Evolutionary conservation across 2,888 invertebrate genomes (phyloP), one percentile per base, ranked within the genome.

Genomic region (Arrhopalites spinosus): DNA sequence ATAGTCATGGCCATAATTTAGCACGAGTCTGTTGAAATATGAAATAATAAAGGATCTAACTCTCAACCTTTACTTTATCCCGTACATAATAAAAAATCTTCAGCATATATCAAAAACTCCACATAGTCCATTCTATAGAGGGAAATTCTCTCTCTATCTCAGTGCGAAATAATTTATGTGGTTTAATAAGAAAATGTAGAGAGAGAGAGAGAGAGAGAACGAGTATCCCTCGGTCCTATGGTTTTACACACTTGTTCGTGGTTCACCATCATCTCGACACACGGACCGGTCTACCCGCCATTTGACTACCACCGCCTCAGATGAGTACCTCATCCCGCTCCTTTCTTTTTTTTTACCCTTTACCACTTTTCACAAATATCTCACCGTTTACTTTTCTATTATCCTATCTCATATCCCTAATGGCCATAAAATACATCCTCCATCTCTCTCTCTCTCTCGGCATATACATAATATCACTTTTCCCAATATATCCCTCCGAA

Each of bases 131-230:
- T 23, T n/a, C 23, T n/a, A 53, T 36, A 7, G 36, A 36, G 36
- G 36, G 36, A 11, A 36, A 36, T 3, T 36, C 3, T 3, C 36
- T 36, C 36, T 36, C 11, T 36, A n/a, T 36, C 36, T 20, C 23
- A 17, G 20, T 53, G 53, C 53, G 20, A 53, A 53, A 53, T 53
- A 53, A 53, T 53, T 53, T 53, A 53, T 53, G 53, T 53, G 53
- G 53, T 53, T 53, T 53, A 53, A 53, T 53, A 53, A 53, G 53
- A 53, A 53, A 53, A 53, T 53, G n/a, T n/a, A n/a, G n/a, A n/a
- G n/a, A n/a, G n/a, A n/a, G n/a, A n/a, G 53, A 20, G 53, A 53
- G 53, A 36, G 36, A 36, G 36, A 36, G 53, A 20, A n/a, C 15
- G 53, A 53, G 53, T 53, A 53, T 53, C 53, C 20, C 23, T 53